Conservation (phyloP, 1,140 invertebrate genomes). For the Musca domestica region DNA sequence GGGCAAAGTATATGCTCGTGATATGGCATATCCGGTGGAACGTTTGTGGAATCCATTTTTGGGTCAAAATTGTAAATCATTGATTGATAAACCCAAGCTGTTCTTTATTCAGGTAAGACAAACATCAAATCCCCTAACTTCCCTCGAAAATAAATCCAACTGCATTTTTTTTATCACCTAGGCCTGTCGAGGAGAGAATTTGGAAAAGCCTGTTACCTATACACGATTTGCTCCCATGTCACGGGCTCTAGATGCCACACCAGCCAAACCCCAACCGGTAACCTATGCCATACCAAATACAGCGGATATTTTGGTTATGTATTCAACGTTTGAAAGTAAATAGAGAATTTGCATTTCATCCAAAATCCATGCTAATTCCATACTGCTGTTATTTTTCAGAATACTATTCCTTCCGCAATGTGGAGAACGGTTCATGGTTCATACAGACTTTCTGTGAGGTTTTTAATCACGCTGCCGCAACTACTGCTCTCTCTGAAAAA, state of each 20-base stretch:
- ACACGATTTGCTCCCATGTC: conserved; percentile 41
- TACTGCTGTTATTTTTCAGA: conserved; percentile 30
- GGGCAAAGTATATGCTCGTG: conserved; percentile 63
- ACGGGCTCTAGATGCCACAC: conserved; percentile 28
- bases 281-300: conserved; percentile 65
- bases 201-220: conserved; percentile 46
- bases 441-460: conserved; percentile 68
- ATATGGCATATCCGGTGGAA: conserved; percentile 62
- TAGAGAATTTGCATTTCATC: too few species aligned
- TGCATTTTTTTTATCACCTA: too few species aligned
- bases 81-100: conserved; percentile 74
- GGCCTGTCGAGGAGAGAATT: conserved; percentile 46
- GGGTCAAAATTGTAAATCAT: conserved; percentile 63
- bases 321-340: conserved; percentile 68
- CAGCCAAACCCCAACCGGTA: conserved; percentile 28
- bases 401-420: conserved; percentile 73
- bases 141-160: too few species aligned
- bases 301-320: conserved; percentile 72
- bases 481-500: conserved; percentile 25
- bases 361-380: too few species aligned
- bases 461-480: conserved; percentile 55
- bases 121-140: too few species aligned
- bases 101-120: conserved; percentile 72
- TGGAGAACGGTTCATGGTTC: conserved; percentile 72
- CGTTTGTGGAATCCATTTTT: conserved; percentile 67